Evolutionary conservation across 1,140 invertebrate species (phyloP), one percentile per base, ranked within the genome.

Genomic region (Bombus impatiens): DNA sequence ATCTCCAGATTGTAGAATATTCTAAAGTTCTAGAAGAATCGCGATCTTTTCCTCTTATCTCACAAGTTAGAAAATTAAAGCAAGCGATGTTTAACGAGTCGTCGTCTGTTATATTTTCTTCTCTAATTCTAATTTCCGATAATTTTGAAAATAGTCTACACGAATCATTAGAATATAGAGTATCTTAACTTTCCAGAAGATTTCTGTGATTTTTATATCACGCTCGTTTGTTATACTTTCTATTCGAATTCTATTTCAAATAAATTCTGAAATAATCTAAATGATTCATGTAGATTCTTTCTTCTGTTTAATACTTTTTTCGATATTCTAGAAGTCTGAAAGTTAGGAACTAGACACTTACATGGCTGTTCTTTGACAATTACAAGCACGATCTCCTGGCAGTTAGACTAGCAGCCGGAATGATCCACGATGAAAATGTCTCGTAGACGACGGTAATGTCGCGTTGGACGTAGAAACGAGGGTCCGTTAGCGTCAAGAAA

Each of bases 401-500:
- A 67, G 62, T 53, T 44, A 65, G 35, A 89, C 76, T 28, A 59
- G 71, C 44, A 65, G 57, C 71, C 67, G 40, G 84, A 71, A 88
- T 83, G 85, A 89, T 84, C 59, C 78, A 90, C 86, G 89, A 90
- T 90, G 88, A 86, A 88, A 88, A 90, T 70, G 88, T 90, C 89
- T 90, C 65, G 82, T 35, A 90, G 82, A 84, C 81, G 82, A 87
- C 85, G 84, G 79, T 90, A 87, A 90, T 65, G 80, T 89, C 87
- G 84, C 83, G 62, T 91, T 86, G 84, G 78, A 84, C 85, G 80
- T 72, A 40, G 76, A 83, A 87, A 91, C 87, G 89, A 90, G 89
- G 92, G 89, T 92, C 89, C 86, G 90, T 92, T 87, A 92, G 85
- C 86, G 87, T 87, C 88, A 87, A 90, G 89, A 91, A 89, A 91